Percentiles rank a stretch among this genome's conserved stretches.
Conservation (phyloP, 2,797 vertebrate species). For the Hydrolagus colliei region DNA sequence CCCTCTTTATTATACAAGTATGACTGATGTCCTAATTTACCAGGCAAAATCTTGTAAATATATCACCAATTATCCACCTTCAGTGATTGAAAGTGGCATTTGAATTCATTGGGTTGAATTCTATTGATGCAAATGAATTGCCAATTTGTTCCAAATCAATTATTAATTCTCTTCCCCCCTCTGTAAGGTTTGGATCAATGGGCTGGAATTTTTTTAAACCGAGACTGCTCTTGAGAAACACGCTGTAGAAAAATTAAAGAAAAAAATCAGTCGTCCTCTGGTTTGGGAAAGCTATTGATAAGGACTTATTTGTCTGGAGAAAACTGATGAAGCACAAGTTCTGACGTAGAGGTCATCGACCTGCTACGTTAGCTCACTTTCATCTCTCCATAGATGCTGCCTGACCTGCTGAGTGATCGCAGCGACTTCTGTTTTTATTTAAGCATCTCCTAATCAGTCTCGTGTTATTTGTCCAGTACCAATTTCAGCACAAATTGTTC, state of each 20-base stretch:
- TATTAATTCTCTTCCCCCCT: not conserved
- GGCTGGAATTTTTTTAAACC: not conserved
- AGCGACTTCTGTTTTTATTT: too few species aligned
- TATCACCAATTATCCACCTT: not conserved
- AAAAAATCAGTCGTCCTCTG: too few species aligned
- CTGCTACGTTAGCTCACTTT: too few species aligned
- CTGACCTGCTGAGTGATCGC: too few species aligned
- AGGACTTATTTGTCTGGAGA: not conserved
- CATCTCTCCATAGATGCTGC: too few species aligned
- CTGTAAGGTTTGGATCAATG: not conserved
- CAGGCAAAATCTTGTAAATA: not conserved
- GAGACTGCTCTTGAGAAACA: not conserved
- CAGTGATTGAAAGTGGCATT: constrained; percentile 2
- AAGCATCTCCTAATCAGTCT: not conserved
- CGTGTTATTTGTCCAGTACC: not conserved
- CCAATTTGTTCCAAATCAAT: constrained; percentile 15
- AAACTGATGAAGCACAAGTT: not conserved
- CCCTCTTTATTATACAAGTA: not conserved
- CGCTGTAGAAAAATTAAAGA: too few species aligned
- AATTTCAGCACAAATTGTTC: not conserved
- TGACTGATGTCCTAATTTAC: not conserved
- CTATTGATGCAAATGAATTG: not conserved
- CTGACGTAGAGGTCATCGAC: too few species aligned
- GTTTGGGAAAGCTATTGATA: not conserved
- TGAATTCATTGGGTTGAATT: not conserved